Conservation (phyloP, 2,113 vertebrate species). For the Trinectes maculatus region DNA sequence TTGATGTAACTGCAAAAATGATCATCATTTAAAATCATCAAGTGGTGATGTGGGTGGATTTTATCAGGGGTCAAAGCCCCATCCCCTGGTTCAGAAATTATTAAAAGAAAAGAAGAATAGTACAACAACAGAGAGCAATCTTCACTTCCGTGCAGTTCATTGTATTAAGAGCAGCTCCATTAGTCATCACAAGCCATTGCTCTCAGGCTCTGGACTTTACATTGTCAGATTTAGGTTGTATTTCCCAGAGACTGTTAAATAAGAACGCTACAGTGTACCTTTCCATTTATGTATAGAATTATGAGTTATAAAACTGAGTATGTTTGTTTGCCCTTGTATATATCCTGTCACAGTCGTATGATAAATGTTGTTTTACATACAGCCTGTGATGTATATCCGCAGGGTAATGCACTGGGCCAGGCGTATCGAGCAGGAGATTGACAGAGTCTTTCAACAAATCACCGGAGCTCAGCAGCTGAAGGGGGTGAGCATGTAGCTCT, state of each 20-base stretch:
- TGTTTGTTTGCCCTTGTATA: slow-evolving; percentile 17
- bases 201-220: not conserved
- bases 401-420: slow-evolving; percentile 99
- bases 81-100: not conserved
- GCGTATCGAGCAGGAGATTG: slow-evolving; percentile 96
- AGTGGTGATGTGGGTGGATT: not conserved
- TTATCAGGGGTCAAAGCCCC: not conserved
- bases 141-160: not conserved
- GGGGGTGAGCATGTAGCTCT: slow-evolving; percentile 2
- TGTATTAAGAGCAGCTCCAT: not conserved
- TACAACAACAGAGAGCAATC: not conserved
- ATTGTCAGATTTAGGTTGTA: not conserved
- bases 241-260: not conserved
- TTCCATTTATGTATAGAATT: slow-evolving; percentile 22
- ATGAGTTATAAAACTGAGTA: not conserved
- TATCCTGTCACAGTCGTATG: slow-evolving; percentile 15
- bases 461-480: slow-evolving; percentile 89
- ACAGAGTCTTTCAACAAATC: slow-evolving; percentile 96
- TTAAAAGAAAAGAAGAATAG: not conserved
- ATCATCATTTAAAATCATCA: not conserved
- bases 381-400: slow-evolving; percentile 70
- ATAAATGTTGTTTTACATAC: slow-evolving; percentile 46
- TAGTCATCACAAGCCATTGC: not conserved
- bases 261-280: not conserved
- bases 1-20: too few relatives aligned